Percentiles rank a stretch among this genome's conserved stretches.
Conservation (phyloP, 2,888 invertebrate species). For the Melipona beecheii region DNA sequence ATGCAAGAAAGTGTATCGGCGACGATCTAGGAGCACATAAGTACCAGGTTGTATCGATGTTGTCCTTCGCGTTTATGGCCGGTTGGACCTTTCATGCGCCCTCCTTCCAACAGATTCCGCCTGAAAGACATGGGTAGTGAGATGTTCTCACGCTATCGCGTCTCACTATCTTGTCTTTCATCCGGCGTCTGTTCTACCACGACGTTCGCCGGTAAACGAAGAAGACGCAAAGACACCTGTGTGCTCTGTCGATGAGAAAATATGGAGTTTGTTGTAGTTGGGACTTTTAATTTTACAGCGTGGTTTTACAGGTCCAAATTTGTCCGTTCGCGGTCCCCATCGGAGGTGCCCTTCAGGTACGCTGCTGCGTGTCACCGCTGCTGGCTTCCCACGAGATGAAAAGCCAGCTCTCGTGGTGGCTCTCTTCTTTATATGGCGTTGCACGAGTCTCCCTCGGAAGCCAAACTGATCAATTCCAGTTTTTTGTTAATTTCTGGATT, state of each 20-base stretch:
- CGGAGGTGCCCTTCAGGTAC: not conserved
- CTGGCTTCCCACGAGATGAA: not conserved
- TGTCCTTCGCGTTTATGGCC: not conserved
- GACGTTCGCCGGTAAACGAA: constrained; percentile 10
- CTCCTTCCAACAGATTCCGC: constrained; percentile 84
- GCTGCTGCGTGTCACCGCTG: not conserved
- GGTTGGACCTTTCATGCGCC: not conserved
- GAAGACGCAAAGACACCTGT: not conserved
- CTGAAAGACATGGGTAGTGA: constrained; percentile 99
- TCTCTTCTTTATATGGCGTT: not conserved
- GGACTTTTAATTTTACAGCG: too few species aligned
- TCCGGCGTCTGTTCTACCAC: constrained; percentile 87
- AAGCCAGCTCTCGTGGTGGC: not conserved
- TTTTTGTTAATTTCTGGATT: too few species aligned
- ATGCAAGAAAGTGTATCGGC: not conserved
- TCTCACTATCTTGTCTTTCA: constrained; percentile 99
- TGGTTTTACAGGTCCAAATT: too few species aligned
- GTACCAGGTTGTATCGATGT: not conserved
- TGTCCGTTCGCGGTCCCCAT: too few species aligned
- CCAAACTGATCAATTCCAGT: too few species aligned
- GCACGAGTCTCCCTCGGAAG: too few species aligned
- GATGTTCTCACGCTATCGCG: constrained; percentile 90
- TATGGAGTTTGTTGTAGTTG: too few species aligned
- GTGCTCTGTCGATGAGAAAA: not conserved
- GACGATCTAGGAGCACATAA: not conserved